Base-by-base conservation (phyloP, 64 coral and sea anemone species). In the Pocillopora verrucosa region DNA sequence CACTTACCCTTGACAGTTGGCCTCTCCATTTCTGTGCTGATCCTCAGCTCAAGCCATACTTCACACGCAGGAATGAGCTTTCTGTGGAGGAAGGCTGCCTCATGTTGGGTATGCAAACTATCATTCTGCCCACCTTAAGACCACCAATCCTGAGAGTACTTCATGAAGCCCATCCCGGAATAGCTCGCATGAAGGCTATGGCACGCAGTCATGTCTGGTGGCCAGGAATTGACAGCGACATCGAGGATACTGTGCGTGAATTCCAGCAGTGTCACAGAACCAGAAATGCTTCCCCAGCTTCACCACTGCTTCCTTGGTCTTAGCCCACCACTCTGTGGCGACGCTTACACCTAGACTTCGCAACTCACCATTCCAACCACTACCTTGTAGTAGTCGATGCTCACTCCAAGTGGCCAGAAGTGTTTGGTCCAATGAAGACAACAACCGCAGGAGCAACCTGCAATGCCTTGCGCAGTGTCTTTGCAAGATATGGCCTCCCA, bases 201-300 rank as follows among this genome's bases (percentile, higher is more conserved):
- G 87, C 92, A 13, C 26, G 92, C 35, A 86, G 74, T 24, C 76
- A 80, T 79, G 77, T 94, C 24, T 86, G 79, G 72, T 93, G 79
- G 87, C 87, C 87, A 26, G 16, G 51, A 13, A 75, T 93, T 19
- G 91, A 93, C 24, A 59, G 36, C 14, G 20, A 34, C 10, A 84
- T 86, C 17, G 73, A 58, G 15, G 16, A 59, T 11, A 56, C 34
- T 4, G 57, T 34, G 20, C 45, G 58, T 20, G 12, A 15, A 58
- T 89, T 60, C 22, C 62, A 64, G 16, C 30, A 56, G 41, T 77
- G 75, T 14, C 9, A 4, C 45, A 58, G n/a, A 77, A 56, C 75
- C 14, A 56, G 36, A 19, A 51, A 25, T 17, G 72, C 45, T 64
- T 57, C 89, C 51, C 24, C 78, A 19, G 58, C 41, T 4, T 20